These are phyloP conservation scores for Sebastolobus altivelis DNA, from an alignment of 2,797 vertebrate species.

Conservation along the genomic window DNA sequence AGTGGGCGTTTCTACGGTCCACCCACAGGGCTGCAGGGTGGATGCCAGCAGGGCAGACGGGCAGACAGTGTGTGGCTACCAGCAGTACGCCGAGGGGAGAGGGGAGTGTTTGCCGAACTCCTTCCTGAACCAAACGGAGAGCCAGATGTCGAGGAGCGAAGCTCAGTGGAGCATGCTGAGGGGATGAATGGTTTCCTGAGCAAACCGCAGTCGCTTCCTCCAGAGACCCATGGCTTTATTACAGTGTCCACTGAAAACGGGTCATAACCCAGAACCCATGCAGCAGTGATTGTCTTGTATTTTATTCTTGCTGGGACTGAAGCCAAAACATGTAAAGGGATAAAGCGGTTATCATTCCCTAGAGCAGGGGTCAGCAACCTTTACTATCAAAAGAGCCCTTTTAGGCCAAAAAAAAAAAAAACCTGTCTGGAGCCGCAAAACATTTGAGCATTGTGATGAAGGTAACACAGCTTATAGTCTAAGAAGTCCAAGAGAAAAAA, in stretches of 20 bases:
- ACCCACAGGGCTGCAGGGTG: not conserved
- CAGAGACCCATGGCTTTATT: constrained; percentile 17
- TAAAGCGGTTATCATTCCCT: not conserved
- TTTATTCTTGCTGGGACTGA: constrained; percentile 1
- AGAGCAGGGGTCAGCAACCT: not conserved
- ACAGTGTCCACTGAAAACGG: not conserved
- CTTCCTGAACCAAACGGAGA: constrained; percentile 64
- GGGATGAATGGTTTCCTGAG: constrained; percentile 39
- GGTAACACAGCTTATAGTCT: too few species aligned
- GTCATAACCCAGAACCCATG: constrained; percentile 1
- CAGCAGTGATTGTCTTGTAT: not conserved
- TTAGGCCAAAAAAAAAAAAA: too few species aligned
- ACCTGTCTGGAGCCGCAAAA: too few species aligned
- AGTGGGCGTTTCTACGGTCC: constrained; percentile 17
- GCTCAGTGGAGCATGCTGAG: constrained; percentile 37
- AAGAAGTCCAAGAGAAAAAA: too few species aligned
- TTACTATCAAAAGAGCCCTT: too few species aligned
- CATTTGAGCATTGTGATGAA: too few species aligned
- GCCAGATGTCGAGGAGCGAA: constrained; percentile 60
- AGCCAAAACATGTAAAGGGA: not conserved
- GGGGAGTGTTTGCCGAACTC: constrained; percentile 37
- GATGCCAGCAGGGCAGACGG: constrained; percentile 79
- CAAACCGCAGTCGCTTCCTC: constrained; percentile 14
- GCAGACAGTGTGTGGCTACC: constrained; percentile 62
- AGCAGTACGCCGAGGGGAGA: constrained; percentile 36